Evolutionary conservation across 2,797 vertebrate species (phyloP), one percentile per base, ranked within the genome.

Genomic region (Eutrigla gurnardus): DNA sequence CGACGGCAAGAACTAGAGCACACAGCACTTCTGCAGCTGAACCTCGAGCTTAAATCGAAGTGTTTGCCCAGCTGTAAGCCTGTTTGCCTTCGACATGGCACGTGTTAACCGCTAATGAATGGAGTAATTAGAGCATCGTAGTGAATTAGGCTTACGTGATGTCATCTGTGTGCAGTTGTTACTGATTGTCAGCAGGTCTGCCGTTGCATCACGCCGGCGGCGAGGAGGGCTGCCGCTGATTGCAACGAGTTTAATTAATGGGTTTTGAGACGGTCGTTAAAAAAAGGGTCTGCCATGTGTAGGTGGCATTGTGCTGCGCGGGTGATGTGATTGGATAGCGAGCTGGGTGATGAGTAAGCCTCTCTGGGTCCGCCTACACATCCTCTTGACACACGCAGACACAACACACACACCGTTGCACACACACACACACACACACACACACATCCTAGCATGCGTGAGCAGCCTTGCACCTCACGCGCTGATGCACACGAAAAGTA

Each of bases 41-140:
- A 79, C 65, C 78, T 66, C 69, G 0, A 65, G 90, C 87, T 88
- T 88, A 90, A 90, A 73, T 80, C 75, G 0, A 58, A 73, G 66
- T 93, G 83, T 94, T 94, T 94, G 84, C 89, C 83, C 93, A 94
- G 93, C 93, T 94, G 93, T 92, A 89, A 88, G 91, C 78, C 81
- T 91, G 89, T 94, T 94, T 94, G 73, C 77, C 53, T 74, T 84
- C 64, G 55, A 81, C 88, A 57, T 80, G 43, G 73, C 80, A 87
- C 9, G 86, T 83, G 90, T 92, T 89, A 91, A 90, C 90, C 73
- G 66, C 91, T 93, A 93, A 93, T 91, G 92, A 94, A 92, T 90
- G 76, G 83, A 92, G 88, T 91, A 90, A 94, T 95, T 94, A 93
- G 86, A 83, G 71, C 84, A 71, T 85, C 78, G 75, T 84, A 63